Evolutionary conservation across 2,113 vertebrate genomes (phyloP).

Genomic region (Takifugu flavidus): DNA sequence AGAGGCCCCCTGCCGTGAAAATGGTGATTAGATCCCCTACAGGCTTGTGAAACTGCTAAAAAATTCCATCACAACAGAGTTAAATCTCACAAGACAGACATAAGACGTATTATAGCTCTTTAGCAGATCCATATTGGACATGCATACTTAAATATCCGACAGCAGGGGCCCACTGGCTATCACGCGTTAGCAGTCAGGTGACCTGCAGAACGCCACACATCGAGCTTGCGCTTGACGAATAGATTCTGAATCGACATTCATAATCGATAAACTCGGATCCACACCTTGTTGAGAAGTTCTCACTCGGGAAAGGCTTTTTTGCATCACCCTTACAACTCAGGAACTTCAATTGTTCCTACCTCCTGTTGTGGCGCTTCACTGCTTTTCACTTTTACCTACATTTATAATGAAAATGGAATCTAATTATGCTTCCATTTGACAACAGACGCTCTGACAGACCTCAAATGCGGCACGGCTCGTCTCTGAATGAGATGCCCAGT

Average conservation of each 20-base stretch:
- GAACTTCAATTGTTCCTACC: no score
- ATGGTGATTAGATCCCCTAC: conserved; percentile 10
- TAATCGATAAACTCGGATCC: background rate
- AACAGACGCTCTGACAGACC: conserved; percentile 6
- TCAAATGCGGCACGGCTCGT: background rate
- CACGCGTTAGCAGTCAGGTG: background rate
- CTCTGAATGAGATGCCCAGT: conserved; percentile 25
- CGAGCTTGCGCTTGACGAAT: conserved; percentile 1
- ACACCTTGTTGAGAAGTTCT: background rate
- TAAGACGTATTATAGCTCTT: background rate
- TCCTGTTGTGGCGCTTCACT: background rate
- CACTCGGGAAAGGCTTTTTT: background rate
- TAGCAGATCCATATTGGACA: conserved; percentile 3
- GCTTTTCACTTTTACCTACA: background rate
- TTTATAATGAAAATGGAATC: conserved; percentile 12
- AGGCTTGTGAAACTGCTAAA: conserved; percentile 13
- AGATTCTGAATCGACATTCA: background rate
- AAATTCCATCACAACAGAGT: conserved; percentile 9
- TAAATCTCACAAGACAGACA: conserved; percentile 7
- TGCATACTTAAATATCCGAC: conserved; percentile 3
- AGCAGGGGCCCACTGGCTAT: background rate
- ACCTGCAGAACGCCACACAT: conserved; percentile 11
- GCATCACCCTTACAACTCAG: no score
- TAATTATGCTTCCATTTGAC: conserved; percentile 2
- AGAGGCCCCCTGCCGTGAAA: conserved; percentile 3